Base-by-base conservation (phyloP, 2,113 vertebrate genomes). In the Andinoacara biseriatus region DNA sequence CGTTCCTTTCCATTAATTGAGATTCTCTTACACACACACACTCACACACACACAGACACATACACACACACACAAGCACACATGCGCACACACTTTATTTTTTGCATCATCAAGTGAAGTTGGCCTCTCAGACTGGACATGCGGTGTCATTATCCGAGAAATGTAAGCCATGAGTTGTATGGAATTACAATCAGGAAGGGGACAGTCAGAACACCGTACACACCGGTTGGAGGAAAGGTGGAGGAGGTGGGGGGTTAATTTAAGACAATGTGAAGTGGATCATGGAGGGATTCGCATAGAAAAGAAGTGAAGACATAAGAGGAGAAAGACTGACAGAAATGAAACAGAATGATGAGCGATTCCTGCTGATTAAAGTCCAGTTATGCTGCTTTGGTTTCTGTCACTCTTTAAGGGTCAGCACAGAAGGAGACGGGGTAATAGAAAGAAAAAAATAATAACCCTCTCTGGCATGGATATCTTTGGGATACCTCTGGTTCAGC, bases 1-100 rank as follows among this genome's bases (percentile, higher is more conserved):
- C 18, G 7, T 87, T 80, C 38, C 63, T 76, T 72, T 61, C 81
- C 89, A 87, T 86, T 86, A 89, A 89, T 88, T 89, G 84, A 92
- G 89, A 87, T 87, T 86, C 58, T 65, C 72, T 80, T 11, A 24
- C 60, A 22, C 46, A 35, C 58, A 63, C 65, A 65, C 58, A 26
- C 57, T 74, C 58, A 65, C 22, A 58, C 74, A 78, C 6, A 58
- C 9, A 9, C 74, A 4, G 24, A 59, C 9, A 10, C 75, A 6
- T n/a, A 31, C 63, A 24, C 56, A 33, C 63, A 65, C 52, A 75
- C 14, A 10, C 67, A 4, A 24, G 35, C 10, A 8, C 63, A 4
- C 22, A 31, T 59, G 26, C 56, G 26, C 63, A 65, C 54, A 67
- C 8, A 10, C 18, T 67, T 33, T 4, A 10, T 26, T 80, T 77